Evolutionary conservation across 2,113 vertebrate species (phyloP).

Genomic region (Neoarius graeffei): DNA sequence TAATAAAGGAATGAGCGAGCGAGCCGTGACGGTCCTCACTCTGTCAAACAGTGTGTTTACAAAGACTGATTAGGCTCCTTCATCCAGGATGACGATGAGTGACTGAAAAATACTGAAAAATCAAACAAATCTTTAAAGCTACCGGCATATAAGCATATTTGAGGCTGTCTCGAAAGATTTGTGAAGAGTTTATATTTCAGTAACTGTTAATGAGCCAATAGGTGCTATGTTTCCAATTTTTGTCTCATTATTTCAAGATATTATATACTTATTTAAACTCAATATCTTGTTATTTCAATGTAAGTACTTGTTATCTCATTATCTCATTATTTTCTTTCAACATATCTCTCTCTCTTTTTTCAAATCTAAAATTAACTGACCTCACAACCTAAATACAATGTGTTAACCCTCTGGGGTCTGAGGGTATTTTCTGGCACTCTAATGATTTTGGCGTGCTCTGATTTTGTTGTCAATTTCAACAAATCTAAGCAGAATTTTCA

Average conservation of each 20-base stretch:
- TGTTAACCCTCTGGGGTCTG: neutral
- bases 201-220: neutral
- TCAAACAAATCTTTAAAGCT: too few relatives aligned
- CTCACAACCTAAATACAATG: neutral
- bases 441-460: too few relatives aligned
- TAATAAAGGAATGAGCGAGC: neutral
- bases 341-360: neutral
- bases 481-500: too few relatives aligned
- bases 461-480: too few relatives aligned
- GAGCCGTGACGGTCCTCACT: neutral
- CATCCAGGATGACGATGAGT: neutral
- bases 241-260: neutral
- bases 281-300: neutral
- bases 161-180: neutral
- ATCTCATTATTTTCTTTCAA: neutral
- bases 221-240: neutral
- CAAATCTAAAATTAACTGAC: neutral
- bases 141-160: neutral
- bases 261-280: neutral
- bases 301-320: neutral
- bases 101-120: neutral
- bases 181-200: neutral
- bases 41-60: neutral
- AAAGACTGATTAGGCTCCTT: neutral
- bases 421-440: too few relatives aligned